Conservation (phyloP, 2,113 vertebrate genomes). For the Corythornis madagascariensis region DNA sequence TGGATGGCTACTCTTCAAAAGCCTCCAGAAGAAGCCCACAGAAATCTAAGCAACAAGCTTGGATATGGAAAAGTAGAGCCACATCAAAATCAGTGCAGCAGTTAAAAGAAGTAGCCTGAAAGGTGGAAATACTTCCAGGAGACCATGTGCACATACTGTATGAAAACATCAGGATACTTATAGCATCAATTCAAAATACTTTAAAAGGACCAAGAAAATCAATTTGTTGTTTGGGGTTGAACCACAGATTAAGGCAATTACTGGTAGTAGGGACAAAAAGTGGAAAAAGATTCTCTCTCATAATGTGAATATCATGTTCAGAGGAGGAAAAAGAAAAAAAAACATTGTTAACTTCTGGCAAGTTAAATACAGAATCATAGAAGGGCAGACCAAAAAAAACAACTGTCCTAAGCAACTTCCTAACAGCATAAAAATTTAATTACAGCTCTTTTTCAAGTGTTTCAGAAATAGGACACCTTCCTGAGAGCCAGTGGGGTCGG, state of each 20-base stretch:
- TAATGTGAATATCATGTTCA: neutral
- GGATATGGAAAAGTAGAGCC: neutral
- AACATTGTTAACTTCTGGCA: neutral
- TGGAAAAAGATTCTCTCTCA: neutral
- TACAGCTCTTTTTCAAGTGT: neutral
- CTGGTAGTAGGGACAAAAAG: neutral
- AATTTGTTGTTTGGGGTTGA: neutral
- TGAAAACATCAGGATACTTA: neutral
- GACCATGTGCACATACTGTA: neutral
- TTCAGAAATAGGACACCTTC: neutral
- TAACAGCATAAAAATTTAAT: slow-evolving; percentile 17
- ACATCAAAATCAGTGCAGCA: neutral
- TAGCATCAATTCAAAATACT: neutral
- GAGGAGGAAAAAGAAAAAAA: neutral
- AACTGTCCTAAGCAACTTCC: slow-evolving; percentile 12
- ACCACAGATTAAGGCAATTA: neutral
- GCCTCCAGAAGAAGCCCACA: neutral
- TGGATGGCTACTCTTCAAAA: neutral
- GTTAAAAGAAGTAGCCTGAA: neutral
- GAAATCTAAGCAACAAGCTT: neutral
- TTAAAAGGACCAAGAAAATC: neutral
- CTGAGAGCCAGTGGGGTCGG: neutral
- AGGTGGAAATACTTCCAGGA: neutral
- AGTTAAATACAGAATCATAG: neutral
- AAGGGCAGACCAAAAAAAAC: slow-evolving; percentile 1